Evolutionary conservation across 1,140 invertebrate species (phyloP), one percentile per base, ranked within the genome.

Genomic region (Phenacoccus solenopsis): DNA sequence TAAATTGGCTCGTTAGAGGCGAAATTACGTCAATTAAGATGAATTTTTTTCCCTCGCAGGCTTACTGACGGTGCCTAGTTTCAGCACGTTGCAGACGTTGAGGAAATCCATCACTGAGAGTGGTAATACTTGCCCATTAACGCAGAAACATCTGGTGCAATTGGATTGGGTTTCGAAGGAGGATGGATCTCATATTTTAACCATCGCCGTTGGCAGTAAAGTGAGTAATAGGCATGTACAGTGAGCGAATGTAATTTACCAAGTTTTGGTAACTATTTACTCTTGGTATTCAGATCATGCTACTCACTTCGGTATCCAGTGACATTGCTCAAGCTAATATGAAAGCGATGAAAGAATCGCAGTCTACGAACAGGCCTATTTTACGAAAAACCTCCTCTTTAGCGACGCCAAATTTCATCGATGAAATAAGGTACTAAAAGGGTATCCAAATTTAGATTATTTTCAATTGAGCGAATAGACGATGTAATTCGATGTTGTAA

Each of bases 111-210:
- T 95, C 4, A 90, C 90, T 71, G 93, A 96, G 77, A 91, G 93
- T 76, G 91, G 91, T 0, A 94, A 94, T 76, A 93, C 91, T 0
- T 94, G 90, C 76, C 90, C 90, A 0, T 76, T 94, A 0, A 92
- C 90, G 0, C 90, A 93, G 76, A 93, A 93, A 79, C 89, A 91
- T 79, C 78, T 91, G 3, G 76, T 98, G 1, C 94, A 97, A 76
- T 79, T 99, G 28, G 97, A 98, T 80, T 99, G 97, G 97, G 96
- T 98, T 1, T 98, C 96, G 0, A 96, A 96, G 73, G 96, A 99
- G 78, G 96, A 99, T 80, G 97, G 97, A 1, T 95, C 94, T 0
- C 96, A 99, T 80, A 94, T 99, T 74, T 80, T 99, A 7, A 98
- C 97, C 0, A 94, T 98, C 0, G 95, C 90, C 0, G 92, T 98